Evolutionary conservation across 2,888 invertebrate species (phyloP), one percentile per base, ranked within the genome.

Genomic region (Ornithoptera priamus): DNA sequence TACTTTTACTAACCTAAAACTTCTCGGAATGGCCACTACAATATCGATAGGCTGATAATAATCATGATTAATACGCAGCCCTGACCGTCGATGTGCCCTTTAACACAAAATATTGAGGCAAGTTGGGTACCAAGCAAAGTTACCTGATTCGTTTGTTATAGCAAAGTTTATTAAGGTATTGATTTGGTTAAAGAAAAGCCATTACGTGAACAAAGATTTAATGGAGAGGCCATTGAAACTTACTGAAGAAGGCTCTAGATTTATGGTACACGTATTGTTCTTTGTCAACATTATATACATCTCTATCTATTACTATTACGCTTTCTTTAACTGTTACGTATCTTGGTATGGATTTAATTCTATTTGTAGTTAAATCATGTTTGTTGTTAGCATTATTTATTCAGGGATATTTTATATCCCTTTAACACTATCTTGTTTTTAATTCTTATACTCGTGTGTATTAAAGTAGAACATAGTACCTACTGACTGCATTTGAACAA

Each of bases 121-220:
- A 69, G 39, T 53, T 56, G 60, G 24, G n/a, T 62, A 57, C 24
- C 12, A 18, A 22, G 15, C 61, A 30, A 39, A 65, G 65, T 70
- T 62, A 24, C 30, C 50, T 62, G 57, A 62, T 62, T 70, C 24
- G 22, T 66, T 22, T n/a, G 50, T 66, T 62, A 66, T 57, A 22
- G 46, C 50, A 65, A 65, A 69, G 69, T 69, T 66, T 65, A 62
- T 68, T 62, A 42, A 42, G 50, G 12, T 62, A 50, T 50, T 62
- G 62, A 66, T 58, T 66, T 0, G n/a, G 46, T 66, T 20, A 57
- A 46, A 17, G 22, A 20, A 50, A 59, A 57, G 50, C 12, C 2
- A 46, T 59, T 60, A 4, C 18, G 20, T 64, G 46, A 46, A 64
- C 65, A 24, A 64, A 30, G 30, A 30, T 30, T 30, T 60, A 53